Evolutionary conservation across 1,140 invertebrate genomes (phyloP).

Genomic region (Brachionus plicatilis): DNA sequence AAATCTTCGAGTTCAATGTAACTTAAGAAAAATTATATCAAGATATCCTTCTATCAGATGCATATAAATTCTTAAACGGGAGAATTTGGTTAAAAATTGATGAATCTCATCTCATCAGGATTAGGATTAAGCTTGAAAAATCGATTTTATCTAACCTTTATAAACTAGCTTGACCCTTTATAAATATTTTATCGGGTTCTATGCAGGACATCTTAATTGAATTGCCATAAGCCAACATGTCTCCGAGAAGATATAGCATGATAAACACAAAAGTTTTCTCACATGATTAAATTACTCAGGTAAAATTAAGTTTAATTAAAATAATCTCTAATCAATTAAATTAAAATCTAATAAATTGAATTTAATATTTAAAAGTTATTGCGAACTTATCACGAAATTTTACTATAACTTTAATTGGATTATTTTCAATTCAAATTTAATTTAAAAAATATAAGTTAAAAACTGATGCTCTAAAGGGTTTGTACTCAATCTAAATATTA

Average conservation of each 20-base stretch:
- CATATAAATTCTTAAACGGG: too few species aligned
- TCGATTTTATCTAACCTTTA: too few species aligned
- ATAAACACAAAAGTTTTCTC: background rate
- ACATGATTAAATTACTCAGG: background rate
- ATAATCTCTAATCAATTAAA: background rate
- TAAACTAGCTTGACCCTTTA: too few species aligned
- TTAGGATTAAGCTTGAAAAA: too few species aligned
- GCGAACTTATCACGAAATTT: background rate
- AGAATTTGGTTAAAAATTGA: too few species aligned
- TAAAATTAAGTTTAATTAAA: background rate
- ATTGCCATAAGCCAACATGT: background rate
- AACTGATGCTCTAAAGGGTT: background rate
- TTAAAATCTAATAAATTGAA: background rate
- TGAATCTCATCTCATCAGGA: too few species aligned
- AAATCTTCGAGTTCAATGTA: background rate
- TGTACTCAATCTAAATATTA: background rate
- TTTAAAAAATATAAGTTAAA: background rate
- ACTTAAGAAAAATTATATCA: background rate
- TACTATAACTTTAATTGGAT: background rate
- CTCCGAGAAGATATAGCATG: background rate
- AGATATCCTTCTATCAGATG: too few species aligned
- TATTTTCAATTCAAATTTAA: background rate
- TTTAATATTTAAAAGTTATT: background rate
- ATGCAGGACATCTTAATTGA: background rate
- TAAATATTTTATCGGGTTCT: background rate